phyloP scores from a whole-genome alignment of 1,140 invertebrate genomes.

The Nephila pilipes region DNA sequence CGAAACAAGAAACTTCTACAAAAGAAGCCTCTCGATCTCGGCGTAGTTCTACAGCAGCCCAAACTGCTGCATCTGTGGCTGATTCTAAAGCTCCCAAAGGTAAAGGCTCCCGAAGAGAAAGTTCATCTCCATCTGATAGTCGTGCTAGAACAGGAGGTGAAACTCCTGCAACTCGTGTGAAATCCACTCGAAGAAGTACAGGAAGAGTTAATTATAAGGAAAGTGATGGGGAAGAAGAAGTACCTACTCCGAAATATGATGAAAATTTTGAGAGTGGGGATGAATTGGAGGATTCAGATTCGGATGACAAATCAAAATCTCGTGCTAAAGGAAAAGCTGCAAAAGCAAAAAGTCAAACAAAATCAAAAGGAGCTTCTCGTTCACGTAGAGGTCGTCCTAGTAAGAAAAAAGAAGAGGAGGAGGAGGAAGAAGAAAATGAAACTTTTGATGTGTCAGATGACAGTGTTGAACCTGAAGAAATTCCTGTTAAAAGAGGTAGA shows the following conservation, averaged over 20 bases:
- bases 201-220: constrained; percentile 75
- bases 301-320: constrained; percentile 68
- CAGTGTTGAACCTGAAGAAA: constrained; percentile 25
- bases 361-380: neutral
- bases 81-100: constrained; percentile 69
- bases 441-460: constrained; percentile 50
- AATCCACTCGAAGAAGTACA: constrained; percentile 62
- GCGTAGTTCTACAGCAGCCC: constrained; percentile 59
- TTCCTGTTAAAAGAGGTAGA: constrained; percentile 10
- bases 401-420: constrained; percentile 54
- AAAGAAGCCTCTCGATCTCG: constrained; percentile 52
- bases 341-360: constrained; percentile 43
- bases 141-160: constrained; percentile 40
- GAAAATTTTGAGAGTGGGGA: constrained; percentile 74
- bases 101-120: constrained; percentile 47
- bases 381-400: constrained; percentile 50
- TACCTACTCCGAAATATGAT: constrained; percentile 62
- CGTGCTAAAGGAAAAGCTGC: neutral
- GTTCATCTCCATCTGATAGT: constrained; percentile 57
- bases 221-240: constrained; percentile 75
- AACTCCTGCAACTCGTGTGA: constrained; percentile 74
- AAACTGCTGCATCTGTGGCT: constrained; percentile 67
- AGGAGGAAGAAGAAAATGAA: constrained; percentile 66
- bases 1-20: constrained; percentile 40
- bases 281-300: constrained; percentile 76